These are phyloP conservation scores for Gopherus evgoodei DNA, from an alignment of 2,113 vertebrate genomes.

Conservation along the genomic window DNA sequence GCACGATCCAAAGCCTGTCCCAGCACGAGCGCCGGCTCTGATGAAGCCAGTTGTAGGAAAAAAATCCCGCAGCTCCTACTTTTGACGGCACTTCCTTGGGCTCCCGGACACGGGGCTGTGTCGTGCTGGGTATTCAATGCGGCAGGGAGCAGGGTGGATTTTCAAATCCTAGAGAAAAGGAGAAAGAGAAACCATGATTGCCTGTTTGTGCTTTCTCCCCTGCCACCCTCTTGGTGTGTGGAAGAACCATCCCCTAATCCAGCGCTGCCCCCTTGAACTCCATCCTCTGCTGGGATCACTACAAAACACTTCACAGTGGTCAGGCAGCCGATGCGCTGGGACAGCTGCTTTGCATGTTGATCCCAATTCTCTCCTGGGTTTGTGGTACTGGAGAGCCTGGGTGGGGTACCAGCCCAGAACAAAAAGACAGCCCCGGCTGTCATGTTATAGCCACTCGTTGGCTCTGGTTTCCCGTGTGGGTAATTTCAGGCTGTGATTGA, in stretches of 20 bases:
- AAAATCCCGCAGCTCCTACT: not conserved
- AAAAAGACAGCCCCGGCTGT: not conserved
- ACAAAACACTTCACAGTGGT: no score
- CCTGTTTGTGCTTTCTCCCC: not conserved
- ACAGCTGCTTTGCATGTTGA: no score
- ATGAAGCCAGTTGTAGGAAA: not conserved
- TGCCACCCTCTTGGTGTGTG: no score
- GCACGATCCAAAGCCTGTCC: no score
- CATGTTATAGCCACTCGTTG: not conserved
- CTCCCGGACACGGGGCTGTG: no score
- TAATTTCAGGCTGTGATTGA: not conserved
- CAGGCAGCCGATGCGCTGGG: no score
- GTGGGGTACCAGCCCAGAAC: no score
- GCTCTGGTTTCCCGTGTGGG: not conserved
- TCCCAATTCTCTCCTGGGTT: no score
- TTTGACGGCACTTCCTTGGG: not conserved
- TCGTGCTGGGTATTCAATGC: not conserved
- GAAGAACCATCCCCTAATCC: no score
- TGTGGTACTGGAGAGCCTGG: no score
- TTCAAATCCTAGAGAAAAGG: not conserved
- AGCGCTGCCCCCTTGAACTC: no score
- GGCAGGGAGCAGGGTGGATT: not conserved
- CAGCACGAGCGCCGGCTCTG: not conserved
- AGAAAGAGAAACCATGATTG: not conserved
- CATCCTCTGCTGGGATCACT: no score